phyloP scores from a whole-genome alignment of 2,888 invertebrate genomes.

The Marronus borbonicus region DNA sequence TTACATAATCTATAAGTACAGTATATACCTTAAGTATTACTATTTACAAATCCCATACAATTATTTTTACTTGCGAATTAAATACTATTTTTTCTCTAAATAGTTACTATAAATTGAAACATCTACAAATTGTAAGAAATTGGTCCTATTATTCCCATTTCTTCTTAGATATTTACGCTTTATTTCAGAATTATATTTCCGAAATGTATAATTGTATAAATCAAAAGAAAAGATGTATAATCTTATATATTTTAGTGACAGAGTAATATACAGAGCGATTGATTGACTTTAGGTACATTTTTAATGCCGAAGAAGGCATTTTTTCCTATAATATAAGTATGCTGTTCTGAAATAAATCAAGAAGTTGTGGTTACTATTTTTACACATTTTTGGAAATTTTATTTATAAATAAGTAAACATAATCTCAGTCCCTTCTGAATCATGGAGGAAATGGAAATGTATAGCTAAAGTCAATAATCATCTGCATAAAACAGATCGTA shows the following conservation, averaged over 20 bases:
- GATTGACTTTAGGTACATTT: constrained; percentile 8
- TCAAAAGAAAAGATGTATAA: constrained; percentile 33
- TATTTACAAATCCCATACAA: constrained; percentile 30
- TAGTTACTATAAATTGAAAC: constrained; percentile 50
- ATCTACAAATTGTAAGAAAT: constrained; percentile 68
- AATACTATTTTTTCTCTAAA: constrained; percentile 32
- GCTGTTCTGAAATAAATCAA: too few relatives aligned
- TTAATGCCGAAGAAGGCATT: background rate
- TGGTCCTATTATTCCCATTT: constrained; percentile 67
- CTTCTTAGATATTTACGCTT: constrained; percentile 60
- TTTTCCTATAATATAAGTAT: too few relatives aligned
- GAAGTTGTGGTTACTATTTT: too few relatives aligned
- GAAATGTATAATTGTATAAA: constrained; percentile 57
- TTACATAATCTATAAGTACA: constrained; percentile 27
- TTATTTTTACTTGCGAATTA: constrained; percentile 35
- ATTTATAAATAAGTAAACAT: background rate
- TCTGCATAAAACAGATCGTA: background rate
- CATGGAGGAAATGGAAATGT: background rate
- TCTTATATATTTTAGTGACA: background rate
- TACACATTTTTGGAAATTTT: background rate
- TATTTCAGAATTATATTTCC: constrained; percentile 50
- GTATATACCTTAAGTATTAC: constrained; percentile 17
- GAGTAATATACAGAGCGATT: constrained; percentile 9
- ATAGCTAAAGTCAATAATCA: constrained; percentile 15
- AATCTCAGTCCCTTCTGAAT: background rate